These are phyloP conservation scores for Zapornia atra DNA, from an alignment of 2,113 vertebrate species.

Conservation along the genomic window DNA sequence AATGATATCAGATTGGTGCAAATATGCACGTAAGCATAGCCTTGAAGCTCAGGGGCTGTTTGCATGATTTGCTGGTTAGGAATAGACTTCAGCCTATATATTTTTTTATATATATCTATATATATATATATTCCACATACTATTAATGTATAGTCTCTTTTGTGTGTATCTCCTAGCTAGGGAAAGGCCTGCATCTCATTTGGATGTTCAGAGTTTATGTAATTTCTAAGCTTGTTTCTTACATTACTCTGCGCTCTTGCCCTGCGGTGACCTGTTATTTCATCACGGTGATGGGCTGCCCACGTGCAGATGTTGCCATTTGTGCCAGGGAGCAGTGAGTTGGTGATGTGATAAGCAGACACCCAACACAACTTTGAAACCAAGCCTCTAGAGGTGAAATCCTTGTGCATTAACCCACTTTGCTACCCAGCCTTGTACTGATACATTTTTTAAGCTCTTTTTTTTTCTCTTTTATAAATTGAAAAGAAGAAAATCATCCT, in stretches of 20 bases:
- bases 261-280: neutral
- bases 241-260: fast-evolving
- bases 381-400: neutral
- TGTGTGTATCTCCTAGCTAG: neutral
- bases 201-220: neutral
- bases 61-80: neutral
- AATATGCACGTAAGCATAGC: neutral
- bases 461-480: neutral
- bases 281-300: neutral
- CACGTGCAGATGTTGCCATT: neutral
- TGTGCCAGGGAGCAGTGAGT: neutral
- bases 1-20: neutral
- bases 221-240: neutral
- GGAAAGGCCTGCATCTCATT: neutral
- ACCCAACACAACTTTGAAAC: neutral
- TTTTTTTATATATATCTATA: no score
- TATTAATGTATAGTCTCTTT: neutral
- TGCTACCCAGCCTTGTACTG: neutral
- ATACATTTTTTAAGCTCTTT: neutral
- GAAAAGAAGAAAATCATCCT: neutral
- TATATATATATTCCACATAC: no score
- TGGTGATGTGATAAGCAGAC: neutral
- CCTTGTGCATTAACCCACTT: slow-evolving; percentile 1
- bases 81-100: neutral
- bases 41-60: neutral